These are phyloP conservation scores for Crypturellus undulatus DNA, from an alignment of 2,113 vertebrate species.

Conservation along the genomic window DNA sequence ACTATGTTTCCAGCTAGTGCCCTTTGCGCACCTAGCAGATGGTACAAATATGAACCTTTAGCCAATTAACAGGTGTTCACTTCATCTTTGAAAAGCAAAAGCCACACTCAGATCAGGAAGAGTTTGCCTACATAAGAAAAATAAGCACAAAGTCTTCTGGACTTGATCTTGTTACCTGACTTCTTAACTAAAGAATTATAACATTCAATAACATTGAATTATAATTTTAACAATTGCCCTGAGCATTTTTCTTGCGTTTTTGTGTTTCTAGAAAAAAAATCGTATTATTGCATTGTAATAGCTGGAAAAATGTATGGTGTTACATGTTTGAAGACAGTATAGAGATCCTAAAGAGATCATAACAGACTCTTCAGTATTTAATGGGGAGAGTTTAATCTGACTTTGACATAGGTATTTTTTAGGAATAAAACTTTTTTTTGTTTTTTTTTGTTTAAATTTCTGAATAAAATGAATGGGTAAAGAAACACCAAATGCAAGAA, in stretches of 20 bases:
- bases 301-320: neutral
- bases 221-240: neutral
- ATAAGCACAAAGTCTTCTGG: neutral
- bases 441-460: neutral
- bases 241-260: neutral
- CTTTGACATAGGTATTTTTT: neutral
- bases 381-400: neutral
- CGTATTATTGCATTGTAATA: neutral
- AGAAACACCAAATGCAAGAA: neutral
- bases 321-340: neutral
- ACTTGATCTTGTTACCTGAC: neutral
- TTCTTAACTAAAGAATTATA: neutral
- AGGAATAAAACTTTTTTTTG: neutral
- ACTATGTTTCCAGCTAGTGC: slow-evolving; percentile 22
- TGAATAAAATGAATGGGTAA: neutral
- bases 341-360: neutral
- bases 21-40: neutral
- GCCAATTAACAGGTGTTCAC: slow-evolving; percentile 12
- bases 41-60: neutral
- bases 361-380: neutral
- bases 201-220: neutral
- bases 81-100: slow-evolving; percentile 23
- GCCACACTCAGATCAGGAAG: neutral
- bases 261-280: neutral
- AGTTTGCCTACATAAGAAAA: neutral